Evolutionary conservation across 2,113 vertebrate species (phyloP).

Genomic region (Aix galericulata): DNA sequence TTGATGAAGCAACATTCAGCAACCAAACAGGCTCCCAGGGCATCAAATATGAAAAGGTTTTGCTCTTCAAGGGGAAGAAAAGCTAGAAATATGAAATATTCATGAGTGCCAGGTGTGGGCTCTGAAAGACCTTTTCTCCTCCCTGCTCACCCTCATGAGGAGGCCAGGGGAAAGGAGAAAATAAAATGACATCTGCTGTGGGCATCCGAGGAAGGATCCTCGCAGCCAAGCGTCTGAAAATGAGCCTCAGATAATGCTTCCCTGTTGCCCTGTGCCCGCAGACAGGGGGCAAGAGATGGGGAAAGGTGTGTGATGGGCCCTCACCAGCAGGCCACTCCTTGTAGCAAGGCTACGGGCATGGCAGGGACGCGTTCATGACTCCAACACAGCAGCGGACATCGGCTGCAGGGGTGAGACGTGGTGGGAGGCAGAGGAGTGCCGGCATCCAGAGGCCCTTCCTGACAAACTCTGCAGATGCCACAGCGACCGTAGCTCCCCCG

Average conservation of each 20-base stretch:
- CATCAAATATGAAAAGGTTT: slow-evolving; percentile 68
- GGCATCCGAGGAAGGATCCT: neutral
- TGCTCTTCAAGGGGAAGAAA: slow-evolving; percentile 52
- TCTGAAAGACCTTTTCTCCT: neutral
- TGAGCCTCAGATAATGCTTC: neutral
- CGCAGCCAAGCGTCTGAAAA: neutral
- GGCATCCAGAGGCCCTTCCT: neutral
- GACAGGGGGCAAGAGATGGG: neutral
- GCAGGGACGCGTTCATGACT: rapidly evolving
- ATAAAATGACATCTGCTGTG: neutral
- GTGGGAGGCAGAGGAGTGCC: neutral
- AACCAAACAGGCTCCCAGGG: slow-evolving; percentile 32
- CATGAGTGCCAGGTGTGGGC: slow-evolving; percentile 38
- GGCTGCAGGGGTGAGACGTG: rapidly evolving
- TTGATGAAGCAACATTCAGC: slow-evolving; percentile 31
- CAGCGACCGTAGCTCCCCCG: neutral
- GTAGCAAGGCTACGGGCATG: neutral
- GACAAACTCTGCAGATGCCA: neutral
- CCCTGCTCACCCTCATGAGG: neutral
- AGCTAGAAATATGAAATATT: slow-evolving; percentile 64
- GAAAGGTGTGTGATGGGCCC: neutral
- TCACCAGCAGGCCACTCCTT: neutral
- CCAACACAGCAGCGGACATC: neutral
- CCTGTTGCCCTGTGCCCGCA: neutral
- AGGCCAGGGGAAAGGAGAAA: neutral